These are phyloP conservation scores for Calidris pygmaea DNA, from an alignment of 2,113 vertebrate genomes.

Conservation along the genomic window DNA sequence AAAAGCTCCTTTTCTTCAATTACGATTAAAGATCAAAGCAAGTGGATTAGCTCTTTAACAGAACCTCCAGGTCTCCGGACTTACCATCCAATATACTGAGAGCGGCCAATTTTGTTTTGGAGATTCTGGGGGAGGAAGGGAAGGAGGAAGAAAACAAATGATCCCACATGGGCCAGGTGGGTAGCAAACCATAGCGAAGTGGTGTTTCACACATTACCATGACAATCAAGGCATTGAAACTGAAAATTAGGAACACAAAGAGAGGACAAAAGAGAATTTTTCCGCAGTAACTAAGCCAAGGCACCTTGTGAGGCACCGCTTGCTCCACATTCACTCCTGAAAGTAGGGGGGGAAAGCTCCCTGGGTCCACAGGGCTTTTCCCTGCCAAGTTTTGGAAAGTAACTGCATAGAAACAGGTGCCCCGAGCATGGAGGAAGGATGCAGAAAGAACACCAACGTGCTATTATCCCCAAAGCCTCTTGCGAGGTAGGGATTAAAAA, in stretches of 20 bases:
- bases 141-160: not conserved
- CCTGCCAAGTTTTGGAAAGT: not conserved
- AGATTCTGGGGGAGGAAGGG: not conserved
- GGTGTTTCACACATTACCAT: not conserved
- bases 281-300: not conserved
- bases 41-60: not conserved
- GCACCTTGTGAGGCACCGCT: not conserved
- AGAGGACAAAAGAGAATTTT: not conserved
- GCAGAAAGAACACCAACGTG: not conserved
- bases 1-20: not conserved
- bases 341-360: not conserved
- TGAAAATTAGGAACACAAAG: not conserved
- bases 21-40: slow-evolving; percentile 3
- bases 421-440: not conserved
- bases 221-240: not conserved
- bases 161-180: not conserved
- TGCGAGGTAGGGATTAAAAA: not conserved
- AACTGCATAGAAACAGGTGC: not conserved
- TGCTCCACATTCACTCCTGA: not conserved
- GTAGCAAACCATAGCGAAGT: not conserved
- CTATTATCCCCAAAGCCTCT: not conserved
- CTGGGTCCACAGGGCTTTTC: rapidly evolving
- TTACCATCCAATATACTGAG: not conserved
- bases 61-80: not conserved
- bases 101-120: not conserved